These are phyloP conservation scores for Martes martes DNA, from an alignment of 2,113 vertebrate genomes.

Conservation along the genomic window DNA sequence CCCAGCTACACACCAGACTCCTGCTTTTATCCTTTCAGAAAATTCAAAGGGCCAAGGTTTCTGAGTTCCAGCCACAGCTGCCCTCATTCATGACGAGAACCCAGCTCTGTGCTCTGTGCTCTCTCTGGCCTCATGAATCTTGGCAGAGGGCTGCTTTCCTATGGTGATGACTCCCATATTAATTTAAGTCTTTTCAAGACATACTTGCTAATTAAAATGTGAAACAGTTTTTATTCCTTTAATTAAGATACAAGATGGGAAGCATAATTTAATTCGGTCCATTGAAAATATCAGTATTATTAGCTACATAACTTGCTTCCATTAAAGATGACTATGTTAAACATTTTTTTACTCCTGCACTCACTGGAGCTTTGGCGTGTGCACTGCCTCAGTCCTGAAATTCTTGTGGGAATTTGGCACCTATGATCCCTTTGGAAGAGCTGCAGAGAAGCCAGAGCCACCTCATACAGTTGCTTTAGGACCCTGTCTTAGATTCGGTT, in stretches of 20 bases:
- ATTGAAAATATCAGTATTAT: slow-evolving; percentile 60
- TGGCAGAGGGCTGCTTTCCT: slow-evolving; percentile 55
- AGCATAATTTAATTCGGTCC: slow-evolving; percentile 64
- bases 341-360: slow-evolving; percentile 31
- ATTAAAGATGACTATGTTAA: slow-evolving; percentile 1
- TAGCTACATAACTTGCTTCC: slow-evolving; percentile 44
- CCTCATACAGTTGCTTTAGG: neutral
- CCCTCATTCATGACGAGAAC: accelerated
- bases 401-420: neutral
- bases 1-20: neutral
- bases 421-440: neutral
- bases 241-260: slow-evolving; percentile 72
- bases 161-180: slow-evolving; percentile 41
- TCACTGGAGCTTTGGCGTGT: neutral
- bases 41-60: neutral
- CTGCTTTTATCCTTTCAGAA: neutral
- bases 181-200: slow-evolving; percentile 67
- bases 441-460: neutral
- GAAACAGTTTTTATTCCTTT: slow-evolving; percentile 63
- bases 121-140: slow-evolving; percentile 29
- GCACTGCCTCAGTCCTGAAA: neutral
- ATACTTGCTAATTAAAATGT: slow-evolving; percentile 68
- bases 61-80: neutral
- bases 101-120: neutral
- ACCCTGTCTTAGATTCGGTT: neutral